Conservation (phyloP, 2,888 invertebrate species). For the Mythimna ferrago region DNA sequence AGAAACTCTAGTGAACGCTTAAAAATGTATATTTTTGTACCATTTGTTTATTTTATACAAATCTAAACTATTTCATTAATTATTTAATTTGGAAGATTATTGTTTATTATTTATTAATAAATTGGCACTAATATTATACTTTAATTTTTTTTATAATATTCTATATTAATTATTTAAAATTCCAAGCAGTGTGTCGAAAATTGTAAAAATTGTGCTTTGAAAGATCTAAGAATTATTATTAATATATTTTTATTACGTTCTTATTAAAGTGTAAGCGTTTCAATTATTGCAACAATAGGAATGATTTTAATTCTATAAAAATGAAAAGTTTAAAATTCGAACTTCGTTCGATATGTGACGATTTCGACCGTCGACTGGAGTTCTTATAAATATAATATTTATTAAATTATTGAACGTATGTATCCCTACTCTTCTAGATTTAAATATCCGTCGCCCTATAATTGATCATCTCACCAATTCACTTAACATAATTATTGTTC, state of each 20-base stretch:
- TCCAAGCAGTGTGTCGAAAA: slow-evolving; percentile 51
- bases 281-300: slow-evolving; percentile 49
- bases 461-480: slow-evolving; percentile 31
- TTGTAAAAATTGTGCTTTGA: slow-evolving; percentile 51
- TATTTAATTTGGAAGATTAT: slow-evolving; percentile 52
- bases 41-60: slow-evolving; percentile 62
- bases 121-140: slow-evolving; percentile 56
- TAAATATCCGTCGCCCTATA: slow-evolving; percentile 24
- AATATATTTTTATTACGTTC: slow-evolving; percentile 34
- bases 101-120: slow-evolving; percentile 19
- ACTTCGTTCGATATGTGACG: not conserved
- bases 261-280: slow-evolving; percentile 46
- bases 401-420: slow-evolving; percentile 36
- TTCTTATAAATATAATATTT: slow-evolving; percentile 11
- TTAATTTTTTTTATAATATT: slow-evolving; percentile 8
- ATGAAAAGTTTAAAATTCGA: slow-evolving; percentile 4
- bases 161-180: slow-evolving; percentile 19
- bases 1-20: slow-evolving; percentile 50
- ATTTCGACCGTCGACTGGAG: not conserved
- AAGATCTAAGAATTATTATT: slow-evolving; percentile 26
- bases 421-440: slow-evolving; percentile 23
- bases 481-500: slow-evolving; percentile 56
- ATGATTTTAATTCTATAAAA: slow-evolving; percentile 22
- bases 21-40: slow-evolving; percentile 59
- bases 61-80: slow-evolving; percentile 51